phyloP scores from a whole-genome alignment of 2,113 vertebrate species.

The Platysteira castanea region DNA sequence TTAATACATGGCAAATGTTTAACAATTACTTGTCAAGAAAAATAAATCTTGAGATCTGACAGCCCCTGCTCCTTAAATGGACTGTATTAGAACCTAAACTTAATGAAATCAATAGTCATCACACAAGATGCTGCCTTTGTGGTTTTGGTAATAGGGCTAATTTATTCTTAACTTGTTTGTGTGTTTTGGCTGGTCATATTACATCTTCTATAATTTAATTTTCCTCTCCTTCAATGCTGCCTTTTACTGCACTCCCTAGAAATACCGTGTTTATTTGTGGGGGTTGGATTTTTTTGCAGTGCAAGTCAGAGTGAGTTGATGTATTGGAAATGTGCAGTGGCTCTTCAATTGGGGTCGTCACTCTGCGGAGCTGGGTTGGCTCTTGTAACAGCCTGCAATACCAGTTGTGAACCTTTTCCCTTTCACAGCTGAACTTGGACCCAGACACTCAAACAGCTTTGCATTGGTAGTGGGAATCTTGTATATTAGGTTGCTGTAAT shows the following conservation, averaged over 20 bases:
- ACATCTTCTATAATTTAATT: conserved; percentile 38
- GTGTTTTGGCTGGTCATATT: conserved; percentile 48
- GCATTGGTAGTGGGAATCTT: neutral
- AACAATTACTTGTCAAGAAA: neutral
- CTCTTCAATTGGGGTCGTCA: neutral
- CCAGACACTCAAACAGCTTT: neutral
- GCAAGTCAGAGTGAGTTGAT: neutral
- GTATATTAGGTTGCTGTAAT: neutral
- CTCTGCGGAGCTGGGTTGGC: neutral
- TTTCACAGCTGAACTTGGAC: neutral
- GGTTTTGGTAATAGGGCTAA: conserved; percentile 33
- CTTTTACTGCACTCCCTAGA: neutral
- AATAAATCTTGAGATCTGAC: neutral
- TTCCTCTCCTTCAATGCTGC: neutral
- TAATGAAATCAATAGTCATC: neutral
- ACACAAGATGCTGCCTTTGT: conserved; percentile 25
- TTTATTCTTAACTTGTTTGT: conserved; percentile 51
- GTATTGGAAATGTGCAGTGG: neutral
- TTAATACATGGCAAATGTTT: neutral
- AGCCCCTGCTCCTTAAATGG: neutral
- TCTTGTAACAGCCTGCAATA: neutral
- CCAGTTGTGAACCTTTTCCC: neutral
- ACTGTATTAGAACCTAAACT: neutral
- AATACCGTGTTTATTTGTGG: neutral
- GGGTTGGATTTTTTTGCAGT: neutral